phyloP scores from a whole-genome alignment of 2,113 vertebrate species.

The Bufo gargarizans region DNA sequence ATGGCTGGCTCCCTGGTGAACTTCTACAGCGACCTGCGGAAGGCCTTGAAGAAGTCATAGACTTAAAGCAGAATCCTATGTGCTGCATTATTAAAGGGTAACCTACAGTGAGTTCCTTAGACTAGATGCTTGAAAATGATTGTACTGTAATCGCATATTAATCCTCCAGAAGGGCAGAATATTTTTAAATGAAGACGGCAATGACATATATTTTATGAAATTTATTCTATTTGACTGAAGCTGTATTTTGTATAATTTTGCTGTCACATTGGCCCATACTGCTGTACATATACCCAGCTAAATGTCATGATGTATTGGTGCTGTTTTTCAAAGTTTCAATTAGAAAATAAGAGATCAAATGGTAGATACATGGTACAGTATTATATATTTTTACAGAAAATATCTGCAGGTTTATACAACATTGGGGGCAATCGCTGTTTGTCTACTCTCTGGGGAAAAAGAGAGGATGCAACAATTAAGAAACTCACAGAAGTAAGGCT shows the following conservation, averaged over 20 bases:
- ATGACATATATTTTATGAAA: slow-evolving; percentile 32
- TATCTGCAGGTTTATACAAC: no score
- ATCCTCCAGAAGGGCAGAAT: background rate
- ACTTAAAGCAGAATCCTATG: background rate
- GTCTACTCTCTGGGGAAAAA: no score
- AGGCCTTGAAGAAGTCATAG: slow-evolving; percentile 67
- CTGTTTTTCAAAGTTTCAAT: background rate
- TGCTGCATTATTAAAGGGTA: background rate
- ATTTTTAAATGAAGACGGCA: slow-evolving; percentile 10
- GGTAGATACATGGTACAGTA: no score
- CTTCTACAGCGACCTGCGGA: slow-evolving; percentile 81
- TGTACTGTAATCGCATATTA: background rate
- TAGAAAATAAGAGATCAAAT: background rate
- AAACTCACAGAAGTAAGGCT: no score
- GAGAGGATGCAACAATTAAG: no score
- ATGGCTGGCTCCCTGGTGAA: slow-evolving; percentile 79
- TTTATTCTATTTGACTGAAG: background rate
- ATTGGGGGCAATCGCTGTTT: no score
- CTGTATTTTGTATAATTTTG: slow-evolving; percentile 13
- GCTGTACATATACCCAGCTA: background rate
- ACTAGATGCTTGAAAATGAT: background rate
- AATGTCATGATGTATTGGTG: background rate
- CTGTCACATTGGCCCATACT: background rate
- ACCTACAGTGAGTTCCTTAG: background rate
- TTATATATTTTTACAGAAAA: background rate